phyloP scores from a whole-genome alignment of 2,113 vertebrate species.

The Pycnonotus jocosus region DNA sequence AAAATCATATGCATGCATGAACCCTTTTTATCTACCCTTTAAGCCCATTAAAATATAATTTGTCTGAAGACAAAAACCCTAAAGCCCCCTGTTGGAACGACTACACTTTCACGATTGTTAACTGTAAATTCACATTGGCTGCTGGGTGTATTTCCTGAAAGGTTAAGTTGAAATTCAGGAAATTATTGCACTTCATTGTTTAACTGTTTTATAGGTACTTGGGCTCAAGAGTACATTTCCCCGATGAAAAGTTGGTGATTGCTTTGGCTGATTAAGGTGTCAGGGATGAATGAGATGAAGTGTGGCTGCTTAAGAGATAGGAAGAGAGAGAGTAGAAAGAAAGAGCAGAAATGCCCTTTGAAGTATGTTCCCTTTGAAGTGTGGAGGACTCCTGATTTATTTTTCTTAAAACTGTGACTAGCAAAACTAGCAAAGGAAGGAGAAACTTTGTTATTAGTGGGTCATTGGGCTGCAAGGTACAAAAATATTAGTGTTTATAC shows the following conservation, averaged over 20 bases:
- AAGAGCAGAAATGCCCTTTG: slow-evolving; percentile 16
- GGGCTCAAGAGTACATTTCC: not conserved
- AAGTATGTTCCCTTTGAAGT: slow-evolving; percentile 47
- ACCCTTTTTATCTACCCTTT: not conserved
- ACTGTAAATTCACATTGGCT: not conserved
- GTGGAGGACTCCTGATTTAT: not conserved
- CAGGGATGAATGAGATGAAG: slow-evolving; percentile 16
- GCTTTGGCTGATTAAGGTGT: not conserved
- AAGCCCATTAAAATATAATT: not conserved
- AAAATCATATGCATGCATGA: not conserved
- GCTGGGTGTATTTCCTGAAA: not conserved
- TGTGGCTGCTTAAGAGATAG: slow-evolving; percentile 13
- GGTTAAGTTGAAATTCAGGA: not conserved
- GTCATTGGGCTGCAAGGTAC: not conserved
- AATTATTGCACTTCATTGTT: not conserved
- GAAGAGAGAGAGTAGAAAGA: not conserved
- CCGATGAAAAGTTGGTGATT: not conserved
- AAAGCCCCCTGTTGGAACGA: not conserved
- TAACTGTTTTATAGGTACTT: not conserved
- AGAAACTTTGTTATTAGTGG: not conserved
- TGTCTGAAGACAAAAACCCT: not conserved
- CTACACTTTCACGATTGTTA: not conserved
- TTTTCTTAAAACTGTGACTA: not conserved
- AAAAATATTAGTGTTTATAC: not conserved
- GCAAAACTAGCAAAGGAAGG: not conserved